Percentiles rank a stretch among this genome's conserved stretches.
Conservation (phyloP, 2,113 vertebrate species). For the Perca fluviatilis region DNA sequence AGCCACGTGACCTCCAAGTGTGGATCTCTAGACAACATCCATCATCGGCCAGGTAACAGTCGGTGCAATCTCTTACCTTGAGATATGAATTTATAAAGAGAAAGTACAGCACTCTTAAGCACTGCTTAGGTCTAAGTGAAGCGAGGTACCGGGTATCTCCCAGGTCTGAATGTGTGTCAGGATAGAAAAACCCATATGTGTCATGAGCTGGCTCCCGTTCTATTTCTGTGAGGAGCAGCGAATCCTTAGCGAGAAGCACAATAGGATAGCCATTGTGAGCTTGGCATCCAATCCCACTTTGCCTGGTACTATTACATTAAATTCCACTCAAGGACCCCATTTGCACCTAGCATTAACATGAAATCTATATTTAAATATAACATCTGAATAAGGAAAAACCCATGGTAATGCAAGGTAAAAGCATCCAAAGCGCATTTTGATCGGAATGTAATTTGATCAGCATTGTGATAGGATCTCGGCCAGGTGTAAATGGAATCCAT, state of each 20-base stretch:
- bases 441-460: neutral
- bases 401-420: neutral
- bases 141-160: too few relatives aligned
- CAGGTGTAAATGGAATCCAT: too few relatives aligned
- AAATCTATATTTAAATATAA: neutral
- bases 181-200: neutral
- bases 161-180: neutral
- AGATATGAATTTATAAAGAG: neutral
- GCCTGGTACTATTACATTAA: neutral
- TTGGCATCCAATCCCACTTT: neutral
- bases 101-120: neutral
- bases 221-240: neutral
- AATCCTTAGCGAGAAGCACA: neutral
- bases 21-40: constrained; percentile 97
- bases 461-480: neutral
- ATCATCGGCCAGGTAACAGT: constrained; percentile 94
- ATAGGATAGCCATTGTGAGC: neutral
- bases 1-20: constrained; percentile 99
- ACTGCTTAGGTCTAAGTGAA: neutral
- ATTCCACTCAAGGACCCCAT: neutral
- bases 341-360: neutral
- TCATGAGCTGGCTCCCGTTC: too few relatives aligned
- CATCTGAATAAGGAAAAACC: neutral
- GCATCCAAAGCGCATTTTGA: neutral
- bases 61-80: neutral